Evolutionary conservation across 2,797 vertebrate genomes (phyloP).

Genomic region (Chloroceryle inda): DNA sequence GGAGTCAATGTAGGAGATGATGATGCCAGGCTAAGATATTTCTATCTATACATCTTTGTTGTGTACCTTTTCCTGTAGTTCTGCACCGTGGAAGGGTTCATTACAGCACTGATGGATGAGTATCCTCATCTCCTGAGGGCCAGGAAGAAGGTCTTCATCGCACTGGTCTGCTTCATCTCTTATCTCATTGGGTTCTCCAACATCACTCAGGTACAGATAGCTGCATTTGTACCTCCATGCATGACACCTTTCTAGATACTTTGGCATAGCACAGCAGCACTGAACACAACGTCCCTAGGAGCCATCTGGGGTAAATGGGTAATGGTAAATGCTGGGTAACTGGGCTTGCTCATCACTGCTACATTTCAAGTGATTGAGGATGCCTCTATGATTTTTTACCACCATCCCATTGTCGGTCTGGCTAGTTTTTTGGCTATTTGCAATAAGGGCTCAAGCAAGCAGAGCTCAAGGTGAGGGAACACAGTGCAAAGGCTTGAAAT

Average conservation of each 20-base stretch:
- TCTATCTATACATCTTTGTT: background rate
- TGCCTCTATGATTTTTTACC: background rate
- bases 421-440: background rate
- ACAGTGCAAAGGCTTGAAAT: background rate
- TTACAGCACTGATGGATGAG: slow-evolving; percentile 92
- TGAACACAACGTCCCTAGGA: background rate
- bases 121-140: slow-evolving; percentile 87
- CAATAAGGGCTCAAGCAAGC: background rate
- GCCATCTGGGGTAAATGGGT: too few relatives aligned
- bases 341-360: background rate
- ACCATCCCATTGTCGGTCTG: background rate
- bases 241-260: background rate
- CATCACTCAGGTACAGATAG: slow-evolving; percentile 88
- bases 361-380: background rate
- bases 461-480: background rate
- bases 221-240: background rate
- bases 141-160: slow-evolving; percentile 92
- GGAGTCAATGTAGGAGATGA: background rate
- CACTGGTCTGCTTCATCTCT: slow-evolving; percentile 88
- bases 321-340: background rate
- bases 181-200: slow-evolving; percentile 92
- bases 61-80: slow-evolving; percentile 79
- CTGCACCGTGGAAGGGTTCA: slow-evolving; percentile 93
- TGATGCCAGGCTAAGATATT: background rate
- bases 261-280: background rate